A percentile compares a stretch with the other conserved stretches of the same genome.
Evolutionary conservation across 2,797 vertebrate species (phyloP).

Genomic region (Peromyscus eremicus): DNA sequence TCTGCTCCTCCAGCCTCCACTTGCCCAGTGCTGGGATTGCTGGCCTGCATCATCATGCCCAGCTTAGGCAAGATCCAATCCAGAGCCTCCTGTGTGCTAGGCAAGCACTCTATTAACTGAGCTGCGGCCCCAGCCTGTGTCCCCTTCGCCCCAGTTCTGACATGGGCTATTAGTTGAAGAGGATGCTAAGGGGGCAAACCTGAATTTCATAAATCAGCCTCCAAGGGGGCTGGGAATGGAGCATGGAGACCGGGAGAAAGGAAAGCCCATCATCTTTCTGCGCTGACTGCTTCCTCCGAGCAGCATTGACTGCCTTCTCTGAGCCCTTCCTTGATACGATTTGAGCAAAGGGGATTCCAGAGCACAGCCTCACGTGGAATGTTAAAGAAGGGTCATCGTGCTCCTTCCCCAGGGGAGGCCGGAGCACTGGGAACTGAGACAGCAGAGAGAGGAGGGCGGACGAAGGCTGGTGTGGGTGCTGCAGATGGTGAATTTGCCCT

Average conservation of each 20-base stretch:
- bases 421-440: background rate
- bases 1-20: background rate
- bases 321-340: background rate
- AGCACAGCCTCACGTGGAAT: background rate
- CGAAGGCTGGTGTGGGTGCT: background rate
- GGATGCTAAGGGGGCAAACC: rapidly evolving
- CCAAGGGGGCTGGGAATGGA: background rate
- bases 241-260: background rate
- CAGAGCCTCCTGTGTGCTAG: background rate
- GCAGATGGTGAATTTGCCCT: background rate
- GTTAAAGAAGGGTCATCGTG: background rate
- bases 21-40: background rate
- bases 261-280: background rate
- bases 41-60: too few species aligned
- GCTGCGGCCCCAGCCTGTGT: background rate
- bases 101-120: background rate
- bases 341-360: background rate
- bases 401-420: background rate
- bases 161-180: background rate
- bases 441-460: background rate
- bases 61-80: background rate
- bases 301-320: background rate
- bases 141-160: background rate
- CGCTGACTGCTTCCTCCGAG: background rate
- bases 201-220: background rate